Evolutionary conservation across 2,888 invertebrate genomes (phyloP), one percentile per base, ranked within the genome.

Genomic region (Noctua comes): DNA sequence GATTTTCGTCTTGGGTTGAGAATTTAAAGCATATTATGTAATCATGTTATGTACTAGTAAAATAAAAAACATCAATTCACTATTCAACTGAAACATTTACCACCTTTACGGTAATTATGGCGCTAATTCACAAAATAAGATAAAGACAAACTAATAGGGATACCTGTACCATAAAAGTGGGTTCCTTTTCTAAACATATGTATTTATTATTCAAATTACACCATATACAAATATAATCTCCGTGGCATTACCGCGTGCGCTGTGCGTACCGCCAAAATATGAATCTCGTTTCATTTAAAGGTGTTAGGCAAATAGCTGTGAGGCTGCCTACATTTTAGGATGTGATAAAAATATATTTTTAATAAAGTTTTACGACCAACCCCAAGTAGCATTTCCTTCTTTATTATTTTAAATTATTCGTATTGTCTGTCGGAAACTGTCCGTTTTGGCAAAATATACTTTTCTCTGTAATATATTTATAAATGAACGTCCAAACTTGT

Each of bases 341-440:
- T 82, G 81, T 76, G 76, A 82, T 88, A 86, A 88, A 88, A 88
- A 86, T 85, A 89, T 85, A 82, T 89, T 88, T 88, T 89, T 88
- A 89, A 89, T 89, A 88, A 89, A 77, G 76, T 86, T 88, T 82
- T 88, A 89, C 80, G 79, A 77, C 66, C 64, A 57, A 59, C 62
- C 54, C 62, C 68, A 77, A 82, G 79, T 80, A 85, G 78, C 72
- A 77, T 84, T 89, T 81, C 66, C 77, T 84, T 81, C 75, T 86
- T 86, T 89, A 88, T 86, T 83, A 83, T 88, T 82, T 84, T 86
- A 84, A 89, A 84, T 88, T 82, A 88, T 88, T 86, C 82, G 81
- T 80, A 73, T 88, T 82, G 59, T 75, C 76, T 79, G 86, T 69
- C 75, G 59, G 66, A 65, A 77, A 64, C 73, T 85, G 81, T 81